Evolutionary conservation across 1,140 invertebrate genomes (phyloP), one percentile per base, ranked within the genome.

Genomic region (Caerostris extrusa): DNA sequence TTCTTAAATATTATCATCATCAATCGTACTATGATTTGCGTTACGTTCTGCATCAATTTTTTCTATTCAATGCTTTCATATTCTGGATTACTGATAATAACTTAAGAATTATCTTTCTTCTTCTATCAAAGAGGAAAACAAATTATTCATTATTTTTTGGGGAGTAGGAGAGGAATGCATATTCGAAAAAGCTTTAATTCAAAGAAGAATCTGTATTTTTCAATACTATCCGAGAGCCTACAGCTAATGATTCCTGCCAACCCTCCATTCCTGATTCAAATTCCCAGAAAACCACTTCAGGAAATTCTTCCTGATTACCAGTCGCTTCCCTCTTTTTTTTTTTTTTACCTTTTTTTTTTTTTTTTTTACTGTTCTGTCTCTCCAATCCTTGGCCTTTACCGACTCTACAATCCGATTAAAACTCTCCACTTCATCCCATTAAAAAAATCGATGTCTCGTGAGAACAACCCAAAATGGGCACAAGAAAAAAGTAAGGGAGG

Each of bases 231-330:
- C 34, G 5, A 34, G 19, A 19, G 53, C 71, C 12, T 50, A 50
- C 14, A 53, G 7, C 34, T 77, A 77, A 77, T 77, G 71, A 77
- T 12, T 77, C 2, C 71, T 0, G 8, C 71, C 4, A 12, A 67
- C 12, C 7, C 71, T 77, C 53, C 71, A 77, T 77, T 77, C 50
- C 8, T 34, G 71, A 77, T 77, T 77, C 71, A 77, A 77, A 50
- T 77, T 34, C 50, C 10, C 19, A 10, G 53, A 34, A 34, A 77
- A 77, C 71, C 71, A 77, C 71, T 77, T 8, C 50, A 77, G 34
- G 69, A 77, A 77, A 77, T 50, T 50, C 12, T 50, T 77, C 7
- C 50, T 77, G 69, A 77, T 77, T 77, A 77, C 71, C 34, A 34
- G 71, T 77, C 50, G 8, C 12, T 77, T 34, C 53, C 71, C 53